Conservation (phyloP, 2,888 invertebrate species). For the Stegana nigrithorax region DNA sequence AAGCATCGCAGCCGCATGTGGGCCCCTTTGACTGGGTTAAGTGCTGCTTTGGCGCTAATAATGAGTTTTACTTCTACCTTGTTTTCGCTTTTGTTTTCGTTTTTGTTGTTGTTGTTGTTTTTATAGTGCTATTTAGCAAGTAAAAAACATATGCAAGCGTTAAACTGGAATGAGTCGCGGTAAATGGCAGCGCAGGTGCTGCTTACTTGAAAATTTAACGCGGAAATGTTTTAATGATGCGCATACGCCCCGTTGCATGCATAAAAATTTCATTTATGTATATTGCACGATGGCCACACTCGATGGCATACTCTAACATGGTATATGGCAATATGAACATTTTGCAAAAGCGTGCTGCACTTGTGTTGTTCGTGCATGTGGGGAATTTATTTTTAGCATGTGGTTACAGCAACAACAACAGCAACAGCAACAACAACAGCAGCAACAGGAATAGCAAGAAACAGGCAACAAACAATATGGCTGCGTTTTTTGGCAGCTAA, state of each 20-base stretch:
- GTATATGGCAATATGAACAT: too few species aligned
- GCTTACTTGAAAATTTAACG: conserved; percentile 52
- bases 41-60: conserved; percentile 17
- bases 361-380: not conserved
- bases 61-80: too few species aligned
- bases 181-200: too few species aligned
- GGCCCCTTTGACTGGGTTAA: not conserved
- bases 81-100: too few species aligned
- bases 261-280: conserved; percentile 46
- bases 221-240: conserved; percentile 54
- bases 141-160: too few species aligned
- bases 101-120: too few species aligned
- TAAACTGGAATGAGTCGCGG: too few species aligned
- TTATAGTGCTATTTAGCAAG: conserved; percentile 14
- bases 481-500: not conserved
- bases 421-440: conserved; percentile 19
- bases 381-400: not conserved
- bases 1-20: not conserved
- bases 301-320: too few species aligned
- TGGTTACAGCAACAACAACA: conserved; percentile 11
- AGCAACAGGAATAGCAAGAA: conserved; percentile 4
- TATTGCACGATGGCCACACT: too few species aligned
- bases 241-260: conserved; percentile 58
- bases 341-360: not conserved
- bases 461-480: too few species aligned